phyloP scores from a whole-genome alignment of 2,888 invertebrate genomes.

The Apamea sordens region DNA sequence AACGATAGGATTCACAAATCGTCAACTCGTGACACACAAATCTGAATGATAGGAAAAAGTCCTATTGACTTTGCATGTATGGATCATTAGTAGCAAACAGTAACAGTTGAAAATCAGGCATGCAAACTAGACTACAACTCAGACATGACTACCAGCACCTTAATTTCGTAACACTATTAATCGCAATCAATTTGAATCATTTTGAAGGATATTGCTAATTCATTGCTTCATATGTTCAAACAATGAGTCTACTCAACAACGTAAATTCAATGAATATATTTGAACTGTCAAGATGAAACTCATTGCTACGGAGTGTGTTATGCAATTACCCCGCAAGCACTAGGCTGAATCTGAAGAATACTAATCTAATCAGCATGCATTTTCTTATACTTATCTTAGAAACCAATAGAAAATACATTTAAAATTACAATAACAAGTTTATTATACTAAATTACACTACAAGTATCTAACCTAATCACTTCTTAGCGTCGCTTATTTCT shows the following conservation, averaged over 20 bases:
- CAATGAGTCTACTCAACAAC: too few relatives aligned
- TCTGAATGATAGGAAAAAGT: neutral
- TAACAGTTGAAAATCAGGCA: neutral
- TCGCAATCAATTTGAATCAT: too few relatives aligned
- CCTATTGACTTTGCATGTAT: neutral
- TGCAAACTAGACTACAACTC: neutral
- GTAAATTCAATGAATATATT: too few relatives aligned
- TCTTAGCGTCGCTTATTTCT: constrained; percentile 69
- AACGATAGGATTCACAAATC: too few relatives aligned
- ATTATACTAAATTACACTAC: constrained; percentile 56
- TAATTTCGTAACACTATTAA: too few relatives aligned
- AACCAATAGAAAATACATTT: constrained; percentile 1
- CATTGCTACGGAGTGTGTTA: too few relatives aligned
- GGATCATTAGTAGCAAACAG: neutral
- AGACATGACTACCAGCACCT: neutral
- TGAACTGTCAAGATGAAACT: too few relatives aligned
- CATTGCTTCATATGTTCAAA: too few relatives aligned
- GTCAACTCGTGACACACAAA: too few relatives aligned
- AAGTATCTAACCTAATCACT: constrained; percentile 53
- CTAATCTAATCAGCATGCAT: neutral
- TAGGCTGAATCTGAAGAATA: neutral
- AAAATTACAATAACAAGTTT: constrained; percentile 44
- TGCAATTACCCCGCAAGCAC: too few relatives aligned
- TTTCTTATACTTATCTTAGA: neutral
- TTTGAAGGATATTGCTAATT: too few relatives aligned